Evolutionary conservation across 2,113 vertebrate genomes (phyloP), one percentile per base, ranked within the genome.

Genomic region (Boulengeromyrus knoepffleri): DNA sequence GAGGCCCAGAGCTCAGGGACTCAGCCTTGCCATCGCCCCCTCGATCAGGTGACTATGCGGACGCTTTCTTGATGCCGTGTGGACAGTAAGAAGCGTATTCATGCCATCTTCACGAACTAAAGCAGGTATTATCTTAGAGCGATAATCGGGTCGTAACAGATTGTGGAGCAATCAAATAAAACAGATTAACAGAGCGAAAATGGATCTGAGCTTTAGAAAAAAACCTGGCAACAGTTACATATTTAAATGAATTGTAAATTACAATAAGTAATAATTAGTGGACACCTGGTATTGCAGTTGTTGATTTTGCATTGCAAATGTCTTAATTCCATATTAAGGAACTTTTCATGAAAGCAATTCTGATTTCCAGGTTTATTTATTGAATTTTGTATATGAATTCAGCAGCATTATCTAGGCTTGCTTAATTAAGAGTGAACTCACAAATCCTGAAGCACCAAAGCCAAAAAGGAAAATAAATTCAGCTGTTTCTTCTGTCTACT

Each of bases 1-100:
- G 95, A 94, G 94, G 92, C 94, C 93, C 91, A 92, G 92, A 94
- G 94, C 93, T 80, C 88, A 50, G 94, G 93, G 94, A 94, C 58
- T 27, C 92, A 94, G 93, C 94, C 92, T 93, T 93, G 93, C 94
- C 93, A 93, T 93, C 92, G 94, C 92, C 95, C 95, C 91, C 95
- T 96, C 95, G 95, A 95, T 96, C 94, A 93, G 90, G 80, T 47
- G 94, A 91, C 95, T 96, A 96, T 96, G 96, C 93, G 91, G 93
- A 94, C 87, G 80, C 91, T 74, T 92, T 94, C 92, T 56, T 9
- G 91, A 89, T 92, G 93, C 91, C 92, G 89, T 94, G 94, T 94
- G 94, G 94, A 95, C 94, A 93, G 93, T 94, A 94, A 10, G 93
- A 93, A 94, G 94, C 91, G 95, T 94, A 93, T 94, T 95, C 95